Evolutionary conservation across 2,797 vertebrate species (phyloP), one percentile per base, ranked within the genome.

Genomic region (Percopsis omiscomaycus): DNA sequence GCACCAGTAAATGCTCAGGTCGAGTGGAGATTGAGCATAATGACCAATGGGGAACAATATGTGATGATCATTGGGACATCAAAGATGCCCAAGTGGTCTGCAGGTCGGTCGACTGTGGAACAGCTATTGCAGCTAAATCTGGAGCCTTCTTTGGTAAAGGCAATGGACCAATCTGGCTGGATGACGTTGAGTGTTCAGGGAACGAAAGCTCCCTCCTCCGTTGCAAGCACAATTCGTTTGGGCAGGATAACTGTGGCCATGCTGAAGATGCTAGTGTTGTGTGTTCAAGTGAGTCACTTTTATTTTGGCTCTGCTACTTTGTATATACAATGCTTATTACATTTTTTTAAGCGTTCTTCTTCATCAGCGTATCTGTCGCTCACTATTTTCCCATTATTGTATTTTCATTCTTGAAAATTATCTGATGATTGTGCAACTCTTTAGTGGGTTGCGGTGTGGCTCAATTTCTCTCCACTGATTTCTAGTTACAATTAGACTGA

Each of bases 1-100:
- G 89, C 29, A 70, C 74, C 3, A 73, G 74, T 0, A 79, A 79
- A 4, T 91, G 89, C 55, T 50, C 88, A 1, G 89, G 89, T 10
- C 79, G 89, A 72, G 69, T 91, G 67, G 89, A 91, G 71, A 0
- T 91, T 57, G 78, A 13, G 61, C n/a, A 85, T 29, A 0, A 5
- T 0, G 63, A 77, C 47, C 56, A 0, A 1, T 90, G 89, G 89
- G 89, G 84, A 45, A 88, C 88, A 0, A 83, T 91, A 52, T 91
- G 89, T 28, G 86, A 89, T 11, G 86, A 88, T 45, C 51, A 65
- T 12, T 88, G 89, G 89, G 75, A 9, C 71, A 0, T 73, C 0
- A 0, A 11, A 42, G 88, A 76, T 1, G 74, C 86, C 12, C 73
- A 79, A 0, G 89, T 90, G 70, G 52, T 83, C 46, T 91, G 89